A percentile compares a stretch with the other conserved stretches of the same genome.
These are phyloP conservation scores for Chaetodon trifascialis DNA, from an alignment of 2,113 vertebrate species.

Conservation along the genomic window DNA sequence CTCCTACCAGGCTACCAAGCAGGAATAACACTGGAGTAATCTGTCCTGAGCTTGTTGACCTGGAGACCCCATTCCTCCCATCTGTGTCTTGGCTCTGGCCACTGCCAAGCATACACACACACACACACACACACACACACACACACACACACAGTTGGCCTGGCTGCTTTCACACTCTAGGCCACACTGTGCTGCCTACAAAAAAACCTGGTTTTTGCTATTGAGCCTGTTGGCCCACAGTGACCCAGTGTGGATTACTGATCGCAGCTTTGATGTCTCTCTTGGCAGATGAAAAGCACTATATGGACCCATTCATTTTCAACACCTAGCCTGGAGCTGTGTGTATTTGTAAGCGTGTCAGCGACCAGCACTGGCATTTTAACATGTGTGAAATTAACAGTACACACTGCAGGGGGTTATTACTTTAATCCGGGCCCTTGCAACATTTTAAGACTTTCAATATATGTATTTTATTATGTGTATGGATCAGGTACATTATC, in stretches of 20 bases:
- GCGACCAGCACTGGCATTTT: not conserved
- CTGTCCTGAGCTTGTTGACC: constrained; percentile 35
- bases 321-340: not conserved
- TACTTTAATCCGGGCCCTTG: not conserved
- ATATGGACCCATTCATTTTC: constrained; percentile 15
- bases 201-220: constrained; percentile 24
- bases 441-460: not conserved
- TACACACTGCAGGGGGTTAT: not conserved
- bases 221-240: constrained; percentile 6
- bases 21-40: constrained; percentile 53
- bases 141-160: not conserved
- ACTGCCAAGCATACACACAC: constrained; percentile 15
- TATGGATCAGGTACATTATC: too few relatives aligned
- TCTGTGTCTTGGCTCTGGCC: constrained; percentile 28
- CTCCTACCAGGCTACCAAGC: constrained; percentile 17
- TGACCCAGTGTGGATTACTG: constrained; percentile 9
- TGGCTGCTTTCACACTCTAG: constrained; percentile 3
- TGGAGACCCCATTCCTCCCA: constrained; percentile 28
- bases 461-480: too few relatives aligned
- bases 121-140: too few relatives aligned
- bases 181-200: constrained; percentile 18
- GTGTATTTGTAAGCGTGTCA: not conserved
- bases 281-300: constrained; percentile 13
- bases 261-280: constrained; percentile 5
- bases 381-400: not conserved